phyloP scores from a whole-genome alignment of 2,113 vertebrate genomes.

The Cheirogaleus medius region DNA sequence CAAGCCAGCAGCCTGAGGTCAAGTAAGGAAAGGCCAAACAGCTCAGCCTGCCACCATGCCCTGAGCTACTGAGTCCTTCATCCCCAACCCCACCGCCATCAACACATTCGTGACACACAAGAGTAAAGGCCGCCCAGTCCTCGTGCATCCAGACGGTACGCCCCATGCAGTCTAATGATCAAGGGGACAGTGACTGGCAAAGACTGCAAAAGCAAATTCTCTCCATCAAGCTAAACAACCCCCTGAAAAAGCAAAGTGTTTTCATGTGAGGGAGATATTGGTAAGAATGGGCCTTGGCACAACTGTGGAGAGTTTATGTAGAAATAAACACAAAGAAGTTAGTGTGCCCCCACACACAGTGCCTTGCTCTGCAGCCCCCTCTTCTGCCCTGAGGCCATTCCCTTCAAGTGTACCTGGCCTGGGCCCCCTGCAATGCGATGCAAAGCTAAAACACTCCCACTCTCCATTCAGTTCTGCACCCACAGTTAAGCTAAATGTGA shows the following conservation, averaged over 20 bases:
- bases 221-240: not conserved
- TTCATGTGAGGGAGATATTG: not conserved
- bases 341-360: too few relatives aligned
- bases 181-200: not conserved
- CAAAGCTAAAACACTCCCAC: not conserved
- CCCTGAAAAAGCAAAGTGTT: not conserved
- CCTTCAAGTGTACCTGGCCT: not conserved
- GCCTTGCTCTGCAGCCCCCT: not conserved
- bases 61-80: not conserved
- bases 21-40: not conserved
- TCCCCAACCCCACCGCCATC: too few relatives aligned
- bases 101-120: not conserved
- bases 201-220: not conserved
- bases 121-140: not conserved
- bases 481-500: not conserved
- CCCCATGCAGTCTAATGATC: not conserved
- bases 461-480: not conserved
- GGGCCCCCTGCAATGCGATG: not conserved
- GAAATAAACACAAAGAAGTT: not conserved
- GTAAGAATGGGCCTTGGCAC: not conserved
- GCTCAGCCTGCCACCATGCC: not conserved
- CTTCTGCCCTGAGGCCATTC: not conserved
- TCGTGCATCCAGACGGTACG: not conserved
- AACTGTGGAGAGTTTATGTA: too few relatives aligned
- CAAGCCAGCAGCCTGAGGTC: not conserved